Base-by-base conservation (phyloP, 2,888 invertebrate genomes). In the Sphaerophoria taeniata region DNA sequence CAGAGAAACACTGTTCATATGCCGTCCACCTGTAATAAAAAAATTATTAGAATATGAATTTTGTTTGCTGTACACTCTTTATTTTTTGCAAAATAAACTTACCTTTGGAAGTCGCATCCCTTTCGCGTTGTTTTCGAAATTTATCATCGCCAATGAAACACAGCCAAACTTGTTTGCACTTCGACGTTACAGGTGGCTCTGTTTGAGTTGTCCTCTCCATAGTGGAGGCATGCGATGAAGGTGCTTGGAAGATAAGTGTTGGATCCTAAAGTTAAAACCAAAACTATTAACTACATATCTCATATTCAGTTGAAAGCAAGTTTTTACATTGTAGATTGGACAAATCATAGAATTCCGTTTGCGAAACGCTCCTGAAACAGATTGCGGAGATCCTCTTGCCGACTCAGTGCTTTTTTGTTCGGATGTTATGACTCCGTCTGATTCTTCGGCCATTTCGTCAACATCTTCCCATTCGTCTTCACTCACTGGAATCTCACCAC, bases 181-280 rank as follows among this genome's bases (percentile, higher is more conserved):
- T 95, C 0, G 96, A 96, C 60, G 96, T 93, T 72, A 94, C 93
- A 11, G 93, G 93, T 16, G 93, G 93, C 89, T 97, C 97, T 0
- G 97, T 97, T 92, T 97, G 97, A 0, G 97, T 97, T 74, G 95
- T 96, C 61, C 96, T 93, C 89, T 97, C 97, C 94, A 96, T 95
- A 7, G 96, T 96, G 33, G 95, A 92, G 9, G 94, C 92, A 43
- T 90, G 91, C 3, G 91, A 92, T 4, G 90, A 89, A 11, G 91
- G 88, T 11, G 88, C 88, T 39, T 88, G 89, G 58, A 92, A 93
- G 73, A 93, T 92, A 24, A 93, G 89, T 0, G 92, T 89, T 0
- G 93, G 90, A 88, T 93, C 93, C 93, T 93, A 86, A 7, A 89
- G 73, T 70, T 14, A 60, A 24, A 24, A 24, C 24, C 24, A 24